Conservation (phyloP, 2,113 vertebrate genomes). For the Ammodytes marinus region DNA sequence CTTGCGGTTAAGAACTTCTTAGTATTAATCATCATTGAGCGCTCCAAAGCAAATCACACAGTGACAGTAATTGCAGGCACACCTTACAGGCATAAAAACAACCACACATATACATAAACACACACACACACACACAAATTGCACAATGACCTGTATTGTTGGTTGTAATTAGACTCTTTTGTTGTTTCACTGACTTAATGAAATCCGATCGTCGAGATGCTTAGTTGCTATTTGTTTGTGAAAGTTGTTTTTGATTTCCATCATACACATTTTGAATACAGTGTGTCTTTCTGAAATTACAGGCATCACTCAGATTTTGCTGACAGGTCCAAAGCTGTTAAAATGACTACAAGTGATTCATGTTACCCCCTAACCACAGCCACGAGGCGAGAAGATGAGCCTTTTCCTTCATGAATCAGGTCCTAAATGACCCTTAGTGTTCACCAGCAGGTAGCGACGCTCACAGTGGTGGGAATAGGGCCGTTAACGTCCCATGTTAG, state of each 20-base stretch:
- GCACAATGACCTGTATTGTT: conserved; percentile 76
- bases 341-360: conserved; percentile 32
- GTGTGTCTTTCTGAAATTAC: conserved; percentile 51
- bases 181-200: conserved; percentile 59
- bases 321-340: conserved; percentile 36
- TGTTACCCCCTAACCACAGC: conserved; percentile 21
- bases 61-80: conserved; percentile 72
- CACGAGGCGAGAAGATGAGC: conserved; percentile 2
- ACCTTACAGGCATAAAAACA: conserved; percentile 43
- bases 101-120: conserved; percentile 20
- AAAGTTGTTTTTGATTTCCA: conserved; percentile 70
- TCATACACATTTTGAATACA: conserved; percentile 44
- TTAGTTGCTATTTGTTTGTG: conserved; percentile 69
- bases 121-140: conserved; percentile 5
- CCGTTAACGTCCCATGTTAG: conserved; percentile 52
- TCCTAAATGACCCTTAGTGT: conserved; percentile 44
- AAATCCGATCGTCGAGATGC: conserved; percentile 60
- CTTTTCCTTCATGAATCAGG: conserved; percentile 27
- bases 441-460: conserved; percentile 47
- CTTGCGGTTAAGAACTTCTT: conserved; percentile 70
- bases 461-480: conserved; percentile 37
- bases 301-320: conserved; percentile 54
- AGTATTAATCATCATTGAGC: conserved; percentile 70
- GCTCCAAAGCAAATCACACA: conserved; percentile 57
- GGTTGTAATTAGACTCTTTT: conserved; percentile 61